Base-by-base conservation (phyloP, 2,797 vertebrate species). In the Borostomias antarcticus region DNA sequence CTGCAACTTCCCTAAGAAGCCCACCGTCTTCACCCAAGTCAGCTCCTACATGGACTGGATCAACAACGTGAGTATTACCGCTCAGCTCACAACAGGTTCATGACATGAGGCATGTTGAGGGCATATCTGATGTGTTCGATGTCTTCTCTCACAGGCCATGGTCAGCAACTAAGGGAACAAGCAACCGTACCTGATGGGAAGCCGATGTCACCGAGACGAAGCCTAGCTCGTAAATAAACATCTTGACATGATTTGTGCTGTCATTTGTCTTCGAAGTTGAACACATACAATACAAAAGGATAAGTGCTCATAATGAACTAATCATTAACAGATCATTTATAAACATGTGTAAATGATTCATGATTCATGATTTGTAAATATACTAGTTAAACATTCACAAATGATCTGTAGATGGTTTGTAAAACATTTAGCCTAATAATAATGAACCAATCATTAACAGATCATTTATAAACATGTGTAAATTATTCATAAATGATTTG, bases 1-100 rank as follows among this genome's bases (percentile, higher is more conserved):
- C 68, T 96, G 94, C 86, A 96, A 96, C 70, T 85, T 62, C 4
- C 0, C 0, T 21, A 94, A 94, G 86, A 95, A 95, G 79, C 95
- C 95, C 1, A 89, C 93, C 0, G 93, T 96, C 73, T 96, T 93
- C 88, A 94, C 94, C 19, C 82, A 79, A 0, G 94, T 95, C 76
- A 94, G 89, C 25, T 82, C 86, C 74, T 96, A 92, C 88, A 69
- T 69, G 0, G 65, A 85, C 86, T 96, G 95, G 95, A 94, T 96
- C 75, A 84, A 58, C 37, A 1, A 86, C 35, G 95, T 96, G 19
- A 61, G 58, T n/a, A n/a, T n/a, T n/a, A n/a, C n/a, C 25, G 58
- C 58, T 45, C 40, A 15, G 15, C 15, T 43, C n/a, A 43, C 15
- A 43, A n/a, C n/a, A n/a, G n/a, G n/a, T n/a, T n/a, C 2, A 37